phyloP scores from a whole-genome alignment of 1,140 invertebrate species.

The Papilio helenus region DNA sequence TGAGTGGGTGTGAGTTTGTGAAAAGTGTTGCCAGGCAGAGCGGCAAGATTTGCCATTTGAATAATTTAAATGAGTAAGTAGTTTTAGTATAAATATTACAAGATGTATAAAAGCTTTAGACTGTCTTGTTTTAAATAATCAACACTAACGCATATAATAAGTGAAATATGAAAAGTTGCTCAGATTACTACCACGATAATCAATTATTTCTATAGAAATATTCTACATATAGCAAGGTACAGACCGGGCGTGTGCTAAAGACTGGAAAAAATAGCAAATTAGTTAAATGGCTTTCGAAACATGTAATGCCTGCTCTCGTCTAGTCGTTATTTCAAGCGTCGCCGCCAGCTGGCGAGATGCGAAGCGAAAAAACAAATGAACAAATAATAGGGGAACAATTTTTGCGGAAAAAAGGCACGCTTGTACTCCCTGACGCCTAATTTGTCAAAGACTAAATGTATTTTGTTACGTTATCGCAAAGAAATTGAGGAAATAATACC shows the following conservation, averaged over 20 bases:
- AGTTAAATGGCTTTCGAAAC: slow-evolving; percentile 37
- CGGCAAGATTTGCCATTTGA: slow-evolving; percentile 86
- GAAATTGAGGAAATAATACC: background rate
- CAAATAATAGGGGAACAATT: slow-evolving; percentile 59
- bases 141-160: background rate
- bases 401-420: slow-evolving; percentile 56
- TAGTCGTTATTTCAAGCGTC: slow-evolving; percentile 39
- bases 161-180: background rate
- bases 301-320: slow-evolving; percentile 34
- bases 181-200: too few species aligned
- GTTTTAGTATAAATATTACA: background rate
- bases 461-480: slow-evolving; percentile 13
- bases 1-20: slow-evolving; percentile 83
- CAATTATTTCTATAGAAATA: background rate
- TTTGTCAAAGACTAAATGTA: slow-evolving; percentile 50
- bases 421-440: slow-evolving; percentile 45
- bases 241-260: background rate
- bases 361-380: slow-evolving; percentile 57
- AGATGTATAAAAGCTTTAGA: background rate
- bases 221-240: background rate
- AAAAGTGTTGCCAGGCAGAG: slow-evolving; percentile 80
- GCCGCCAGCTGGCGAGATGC: slow-evolving; percentile 42
- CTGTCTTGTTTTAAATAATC: background rate
- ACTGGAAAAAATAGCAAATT: slow-evolving; percentile 34
- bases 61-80: slow-evolving; percentile 85